phyloP scores from a whole-genome alignment of 2,888 invertebrate species.

The Lobophora halterata region DNA sequence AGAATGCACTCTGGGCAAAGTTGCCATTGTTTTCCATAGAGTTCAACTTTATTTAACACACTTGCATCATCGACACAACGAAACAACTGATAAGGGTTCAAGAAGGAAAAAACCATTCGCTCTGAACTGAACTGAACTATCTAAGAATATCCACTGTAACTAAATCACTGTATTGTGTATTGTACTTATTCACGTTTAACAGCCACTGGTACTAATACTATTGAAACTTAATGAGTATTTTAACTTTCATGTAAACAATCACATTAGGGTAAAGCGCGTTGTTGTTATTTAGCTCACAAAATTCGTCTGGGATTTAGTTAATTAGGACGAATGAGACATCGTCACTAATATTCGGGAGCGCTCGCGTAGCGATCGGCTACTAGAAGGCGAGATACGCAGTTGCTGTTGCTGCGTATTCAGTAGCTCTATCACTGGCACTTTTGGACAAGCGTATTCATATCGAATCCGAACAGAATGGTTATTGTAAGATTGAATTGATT shows the following conservation, averaged over 20 bases:
- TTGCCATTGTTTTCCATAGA: slow-evolving; percentile 57
- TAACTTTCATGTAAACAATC: slow-evolving; percentile 17
- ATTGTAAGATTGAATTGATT: no score
- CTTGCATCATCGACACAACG: slow-evolving; percentile 26
- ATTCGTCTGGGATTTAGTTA: slow-evolving; percentile 46
- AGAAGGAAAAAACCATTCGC: slow-evolving; percentile 9
- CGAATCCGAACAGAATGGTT: no score
- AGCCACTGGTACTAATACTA: no score
- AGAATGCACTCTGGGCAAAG: slow-evolving; percentile 69
- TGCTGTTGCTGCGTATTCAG: slow-evolving; percentile 2
- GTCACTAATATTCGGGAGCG: slow-evolving; percentile 51
- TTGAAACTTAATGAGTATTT: neutral
- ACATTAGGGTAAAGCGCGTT: slow-evolving; percentile 9
- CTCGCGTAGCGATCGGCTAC: slow-evolving; percentile 40
- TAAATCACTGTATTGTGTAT: neutral
- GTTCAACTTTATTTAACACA: slow-evolving; percentile 23
- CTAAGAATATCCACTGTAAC: slow-evolving; percentile 8
- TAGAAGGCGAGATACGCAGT: slow-evolving; percentile 29
- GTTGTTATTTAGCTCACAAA: slow-evolving; percentile 41
- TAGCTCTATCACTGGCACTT: no score
- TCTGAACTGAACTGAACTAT: slow-evolving; percentile 2
- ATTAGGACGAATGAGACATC: slow-evolving; percentile 55
- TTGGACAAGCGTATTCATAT: no score
- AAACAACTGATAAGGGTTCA: slow-evolving; percentile 17
- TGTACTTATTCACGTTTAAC: neutral